Evolutionary conservation across 2,797 vertebrate species (phyloP).

Genomic region (Poeciliopsis turneri): DNA sequence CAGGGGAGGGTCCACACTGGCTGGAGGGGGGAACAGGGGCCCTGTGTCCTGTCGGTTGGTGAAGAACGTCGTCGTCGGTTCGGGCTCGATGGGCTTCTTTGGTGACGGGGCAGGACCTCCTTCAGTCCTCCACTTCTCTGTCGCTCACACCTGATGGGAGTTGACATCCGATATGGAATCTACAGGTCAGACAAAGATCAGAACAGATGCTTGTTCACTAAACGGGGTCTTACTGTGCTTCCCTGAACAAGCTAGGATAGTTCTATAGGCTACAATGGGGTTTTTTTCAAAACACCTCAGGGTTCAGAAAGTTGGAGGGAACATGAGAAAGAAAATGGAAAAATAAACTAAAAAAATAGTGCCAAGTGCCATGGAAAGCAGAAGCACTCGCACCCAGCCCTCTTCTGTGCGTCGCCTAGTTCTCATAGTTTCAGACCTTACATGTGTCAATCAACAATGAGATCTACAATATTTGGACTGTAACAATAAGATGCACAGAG

Average conservation of each 20-base stretch:
- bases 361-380: too few species aligned
- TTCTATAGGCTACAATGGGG: too few species aligned
- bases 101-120: background rate
- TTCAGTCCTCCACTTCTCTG: slow-evolving; percentile 41
- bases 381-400: too few species aligned
- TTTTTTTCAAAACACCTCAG: too few species aligned
- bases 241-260: too few species aligned
- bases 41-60: background rate
- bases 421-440: background rate
- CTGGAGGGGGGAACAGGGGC: background rate
- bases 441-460: background rate
- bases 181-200: slow-evolving; percentile 40
- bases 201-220: background rate
- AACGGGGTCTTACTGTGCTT: background rate
- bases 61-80: background rate
- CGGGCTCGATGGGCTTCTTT: slow-evolving; percentile 10
- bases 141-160: slow-evolving; percentile 48
- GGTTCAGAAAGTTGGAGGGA: too few species aligned
- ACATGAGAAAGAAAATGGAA: too few species aligned
- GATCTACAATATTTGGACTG: background rate
- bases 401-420: too few species aligned
- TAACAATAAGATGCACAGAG: too few species aligned
- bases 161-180: slow-evolving; percentile 46
- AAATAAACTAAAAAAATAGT: too few species aligned
- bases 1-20: slow-evolving; percentile 1